Evolutionary conservation across 2,888 invertebrate species (phyloP), one percentile per base, ranked within the genome.

Genomic region (Lomographa bimaculata): DNA sequence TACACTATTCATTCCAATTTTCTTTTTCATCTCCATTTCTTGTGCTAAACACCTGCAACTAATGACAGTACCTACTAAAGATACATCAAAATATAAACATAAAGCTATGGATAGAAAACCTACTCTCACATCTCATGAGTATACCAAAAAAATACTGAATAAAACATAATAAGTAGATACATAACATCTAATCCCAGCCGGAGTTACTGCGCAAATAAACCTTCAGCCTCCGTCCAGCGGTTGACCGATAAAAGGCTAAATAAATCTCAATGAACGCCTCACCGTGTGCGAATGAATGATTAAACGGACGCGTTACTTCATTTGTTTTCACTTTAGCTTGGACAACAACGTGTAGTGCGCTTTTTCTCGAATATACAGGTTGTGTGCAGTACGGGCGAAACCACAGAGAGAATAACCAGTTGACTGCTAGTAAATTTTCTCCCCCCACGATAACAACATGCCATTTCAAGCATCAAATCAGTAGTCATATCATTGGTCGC

Each of bases 291-390:
- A 78, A 82, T 86, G 85, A 85, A 84, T 85, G 80, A 85, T 87
- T 87, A 86, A 85, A 75, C 74, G 73, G 62, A 68, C 71, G 72
- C 72, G 73, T 76, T 72, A 71, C 76, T 81, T 82, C 74, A 84
- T 85, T 86, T 82, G 84, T 84, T 85, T 84, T 84, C 83, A 84
- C 83, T 82, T 80, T 77, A 66, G 77, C 66, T 65, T 60, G 71
- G 70, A 76, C 77, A 73, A 74, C 67, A 75, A 64, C 65, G 62
- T 66, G 69, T 65, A 63, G 64, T 67, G 57, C 54, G 61, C 65
- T 71, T 63, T 33, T 42, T 50, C 57, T 50, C 23, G 14, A 6
- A 18, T 8, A 8, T 11, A 21, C 7, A 11, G 5, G 2, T 1
- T 4, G 9, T 14, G 6, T 4, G n/a, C 42, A 43, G 36, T 43